phyloP scores from a whole-genome alignment of 2,797 vertebrate genomes.

The Toxotes lorentzi region DNA sequence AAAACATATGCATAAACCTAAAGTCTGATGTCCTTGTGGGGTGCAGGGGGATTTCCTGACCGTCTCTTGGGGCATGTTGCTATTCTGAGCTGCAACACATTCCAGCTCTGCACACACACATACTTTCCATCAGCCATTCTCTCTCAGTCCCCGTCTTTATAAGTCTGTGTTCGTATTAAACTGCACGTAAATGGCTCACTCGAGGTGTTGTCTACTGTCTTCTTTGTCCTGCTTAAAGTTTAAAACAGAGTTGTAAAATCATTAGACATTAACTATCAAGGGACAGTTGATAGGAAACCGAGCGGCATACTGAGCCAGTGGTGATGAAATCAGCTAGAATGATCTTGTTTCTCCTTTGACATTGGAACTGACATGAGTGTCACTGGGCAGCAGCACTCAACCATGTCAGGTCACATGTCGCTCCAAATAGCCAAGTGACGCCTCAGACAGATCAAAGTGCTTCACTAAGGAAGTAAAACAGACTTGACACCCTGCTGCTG shows the following conservation, averaged over 20 bases:
- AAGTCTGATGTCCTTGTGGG: constrained; percentile 72
- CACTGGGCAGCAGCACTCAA: constrained; percentile 38
- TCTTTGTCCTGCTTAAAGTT: background rate
- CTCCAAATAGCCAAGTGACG: constrained; percentile 59
- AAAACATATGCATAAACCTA: constrained; percentile 36
- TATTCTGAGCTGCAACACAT: constrained; percentile 79
- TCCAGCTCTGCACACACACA: constrained; percentile 74
- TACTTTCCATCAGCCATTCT: constrained; percentile 80
- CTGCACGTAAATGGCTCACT: constrained; percentile 8
- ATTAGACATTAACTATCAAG: background rate
- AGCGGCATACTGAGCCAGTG: constrained; percentile 18
- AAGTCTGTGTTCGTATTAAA: background rate
- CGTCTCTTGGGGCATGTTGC: constrained; percentile 75
- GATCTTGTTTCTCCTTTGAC: constrained; percentile 68
- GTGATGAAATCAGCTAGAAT: constrained; percentile 57
- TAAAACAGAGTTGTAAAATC: constrained; percentile 9
- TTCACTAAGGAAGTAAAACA: constrained; percentile 19
- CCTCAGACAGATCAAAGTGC: constrained; percentile 27
- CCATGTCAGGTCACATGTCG: constrained; percentile 54
- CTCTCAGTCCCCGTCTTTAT: constrained; percentile 37
- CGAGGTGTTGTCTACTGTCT: background rate
- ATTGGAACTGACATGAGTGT: constrained; percentile 60
- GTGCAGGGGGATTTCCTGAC: constrained; percentile 77
- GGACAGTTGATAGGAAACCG: constrained; percentile 8
- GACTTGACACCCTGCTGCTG: constrained; percentile 2